A percentile compares a stretch with the other conserved stretches of the same genome.
Conservation (phyloP, 2,888 invertebrate species). For the Euzetes globulus region DNA sequence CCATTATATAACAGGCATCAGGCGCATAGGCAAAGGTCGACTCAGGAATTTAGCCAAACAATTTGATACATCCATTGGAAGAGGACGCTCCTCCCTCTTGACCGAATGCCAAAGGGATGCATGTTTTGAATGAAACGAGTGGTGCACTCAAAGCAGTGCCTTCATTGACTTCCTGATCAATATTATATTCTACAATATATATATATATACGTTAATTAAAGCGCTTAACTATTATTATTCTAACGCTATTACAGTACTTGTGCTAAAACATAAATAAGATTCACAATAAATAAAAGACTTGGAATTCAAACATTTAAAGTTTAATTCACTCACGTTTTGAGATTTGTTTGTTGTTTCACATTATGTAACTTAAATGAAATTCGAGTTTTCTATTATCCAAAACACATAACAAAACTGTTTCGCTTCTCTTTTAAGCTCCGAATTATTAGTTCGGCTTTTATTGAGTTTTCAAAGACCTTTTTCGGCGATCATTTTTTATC, state of each 20-base stretch:
- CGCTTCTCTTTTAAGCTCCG: no score
- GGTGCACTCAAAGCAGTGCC: not conserved
- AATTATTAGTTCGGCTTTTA: no score
- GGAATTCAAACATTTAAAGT: not conserved
- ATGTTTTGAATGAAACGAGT: not conserved
- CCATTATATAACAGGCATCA: slow-evolving; percentile 2
- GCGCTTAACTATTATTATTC: not conserved
- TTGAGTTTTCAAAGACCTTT: no score
- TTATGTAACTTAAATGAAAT: no score
- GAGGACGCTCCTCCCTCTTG: slow-evolving; percentile 20
- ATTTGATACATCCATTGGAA: not conserved
- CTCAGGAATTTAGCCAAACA: slow-evolving; percentile 14
- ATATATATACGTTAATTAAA: not conserved
- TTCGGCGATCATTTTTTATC: no score
- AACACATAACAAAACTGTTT: no score
- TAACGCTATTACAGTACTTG: not conserved
- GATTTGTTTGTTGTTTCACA: not conserved
- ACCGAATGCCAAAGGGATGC: slow-evolving; percentile 25
- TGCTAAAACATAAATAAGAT: slow-evolving; percentile 3
- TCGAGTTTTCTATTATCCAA: no score
- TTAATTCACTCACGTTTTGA: slow-evolving; percentile 3
- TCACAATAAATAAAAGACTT: not conserved
- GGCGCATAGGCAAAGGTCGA: slow-evolving; percentile 3
- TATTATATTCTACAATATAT: slow-evolving; percentile 3
- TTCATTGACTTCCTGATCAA: slow-evolving; percentile 25